These are phyloP conservation scores for Porites divaricata DNA, from an alignment of 92 coral and sea anemone genomes.

Conservation along the genomic window DNA sequence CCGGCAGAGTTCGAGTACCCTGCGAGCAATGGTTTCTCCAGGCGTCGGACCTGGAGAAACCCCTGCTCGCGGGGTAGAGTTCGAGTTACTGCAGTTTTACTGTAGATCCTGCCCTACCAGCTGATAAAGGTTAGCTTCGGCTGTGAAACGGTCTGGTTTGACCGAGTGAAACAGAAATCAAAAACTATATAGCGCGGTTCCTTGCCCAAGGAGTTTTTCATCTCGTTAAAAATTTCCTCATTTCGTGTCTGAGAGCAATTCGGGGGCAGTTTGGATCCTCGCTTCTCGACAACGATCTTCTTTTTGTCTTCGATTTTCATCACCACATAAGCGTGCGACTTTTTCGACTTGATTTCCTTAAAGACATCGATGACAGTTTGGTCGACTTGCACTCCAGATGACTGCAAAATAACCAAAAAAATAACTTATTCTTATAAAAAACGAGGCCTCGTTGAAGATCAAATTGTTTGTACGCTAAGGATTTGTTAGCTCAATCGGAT, in stretches of 20 bases:
- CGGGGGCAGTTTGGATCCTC: slow-evolving; percentile 35
- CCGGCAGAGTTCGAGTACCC: too few species aligned
- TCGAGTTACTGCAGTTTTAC: too few species aligned
- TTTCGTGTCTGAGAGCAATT: slow-evolving; percentile 16
- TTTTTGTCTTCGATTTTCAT: slow-evolving; percentile 56
- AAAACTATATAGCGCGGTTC: slow-evolving; percentile 61
- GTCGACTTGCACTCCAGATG: slow-evolving; percentile 68
- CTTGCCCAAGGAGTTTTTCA: slow-evolving; percentile 7
- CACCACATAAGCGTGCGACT: slow-evolving; percentile 19
- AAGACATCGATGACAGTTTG: slow-evolving; percentile 11
- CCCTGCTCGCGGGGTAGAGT: too few species aligned
- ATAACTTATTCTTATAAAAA: not conserved
- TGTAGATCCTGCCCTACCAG: slow-evolving; percentile 50
- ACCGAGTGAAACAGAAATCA: slow-evolving; percentile 49
- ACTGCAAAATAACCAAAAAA: slow-evolving; percentile 9
- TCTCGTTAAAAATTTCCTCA: slow-evolving; percentile 35
- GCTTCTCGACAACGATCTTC: slow-evolving; percentile 20
- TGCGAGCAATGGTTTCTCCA: too few species aligned
- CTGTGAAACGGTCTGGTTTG: slow-evolving; percentile 13
- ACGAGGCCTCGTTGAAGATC: too few species aligned
- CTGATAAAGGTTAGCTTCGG: slow-evolving; percentile 50
- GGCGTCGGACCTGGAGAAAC: too few species aligned
- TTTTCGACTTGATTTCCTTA: slow-evolving; percentile 39
- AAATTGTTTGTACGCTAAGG: too few species aligned
- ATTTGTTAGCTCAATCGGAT: too few species aligned